phyloP scores from a whole-genome alignment of 1,140 invertebrate species.

The Piezodorus guildinii region DNA sequence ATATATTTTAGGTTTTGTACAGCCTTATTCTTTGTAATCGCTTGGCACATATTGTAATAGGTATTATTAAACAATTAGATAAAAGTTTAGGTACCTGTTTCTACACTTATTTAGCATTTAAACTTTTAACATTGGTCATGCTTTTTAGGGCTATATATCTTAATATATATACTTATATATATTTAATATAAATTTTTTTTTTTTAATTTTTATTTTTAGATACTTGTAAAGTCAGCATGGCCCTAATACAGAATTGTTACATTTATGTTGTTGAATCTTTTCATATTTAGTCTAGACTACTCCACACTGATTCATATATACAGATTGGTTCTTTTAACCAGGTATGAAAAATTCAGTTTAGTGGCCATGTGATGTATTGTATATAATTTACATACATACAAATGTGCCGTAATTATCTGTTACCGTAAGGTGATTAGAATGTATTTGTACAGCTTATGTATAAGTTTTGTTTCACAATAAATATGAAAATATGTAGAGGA shows the following conservation, averaged over 20 bases:
- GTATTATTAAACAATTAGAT: conserved; percentile 12
- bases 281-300: conserved; percentile 1
- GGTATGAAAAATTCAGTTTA: conserved; percentile 2
- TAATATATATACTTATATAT: conserved; percentile 9
- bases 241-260: neutral
- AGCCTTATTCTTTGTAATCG: conserved; percentile 18
- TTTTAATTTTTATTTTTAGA: neutral
- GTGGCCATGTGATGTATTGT: conserved; percentile 13
- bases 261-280: conserved; percentile 9
- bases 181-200: neutral
- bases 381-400: conserved; percentile 14
- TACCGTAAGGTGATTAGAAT: conserved; percentile 13
- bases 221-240: conserved; percentile 11
- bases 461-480: conserved; percentile 13
- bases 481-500: conserved; percentile 8
- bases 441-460: conserved; percentile 18
- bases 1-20: conserved; percentile 24
- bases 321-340: neutral
- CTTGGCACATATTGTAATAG: conserved; percentile 10
- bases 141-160: neutral
- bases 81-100: conserved; percentile 16
- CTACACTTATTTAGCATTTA: conserved; percentile 14
- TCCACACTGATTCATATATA: neutral
- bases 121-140: conserved; percentile 4
- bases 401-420: conserved; percentile 16